A percentile compares a stretch with the other conserved stretches of the same genome.
phyloP scores from a whole-genome alignment of 2,888 invertebrate genomes.

The Odontocerum albicorne region DNA sequence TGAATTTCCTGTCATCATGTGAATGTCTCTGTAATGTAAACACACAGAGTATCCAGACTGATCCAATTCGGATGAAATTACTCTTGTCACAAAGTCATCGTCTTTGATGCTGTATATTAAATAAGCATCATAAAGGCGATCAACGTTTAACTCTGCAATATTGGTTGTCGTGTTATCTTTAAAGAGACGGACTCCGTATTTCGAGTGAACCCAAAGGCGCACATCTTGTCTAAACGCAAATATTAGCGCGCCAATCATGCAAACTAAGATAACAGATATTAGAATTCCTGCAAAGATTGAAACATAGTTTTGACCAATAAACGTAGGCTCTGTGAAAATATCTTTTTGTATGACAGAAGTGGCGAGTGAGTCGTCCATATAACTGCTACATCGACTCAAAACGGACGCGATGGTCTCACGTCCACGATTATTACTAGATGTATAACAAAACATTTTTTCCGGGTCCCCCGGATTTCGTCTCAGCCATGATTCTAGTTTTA shows the following conservation, averaged over 20 bases:
- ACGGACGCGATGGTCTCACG: conserved; percentile 59
- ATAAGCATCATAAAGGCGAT: conserved; percentile 83
- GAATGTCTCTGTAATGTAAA: conserved; percentile 55
- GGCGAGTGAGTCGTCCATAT: conserved; percentile 61
- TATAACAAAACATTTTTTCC: conserved; percentile 69
- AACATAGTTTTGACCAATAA: conserved; percentile 70
- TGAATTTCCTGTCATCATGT: conserved; percentile 53
- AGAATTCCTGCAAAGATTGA: conserved; percentile 73
- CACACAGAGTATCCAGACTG: conserved; percentile 51
- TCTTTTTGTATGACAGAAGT: conserved; percentile 53
- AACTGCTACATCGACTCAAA: conserved; percentile 63
- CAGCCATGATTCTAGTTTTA: conserved; percentile 69
- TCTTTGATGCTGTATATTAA: conserved; percentile 85
- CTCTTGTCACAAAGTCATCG: conserved; percentile 68
- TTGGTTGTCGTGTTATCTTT: conserved; percentile 71
- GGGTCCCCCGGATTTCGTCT: conserved; percentile 66
- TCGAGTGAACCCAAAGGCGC: conserved; percentile 76
- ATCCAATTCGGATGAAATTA: conserved; percentile 72
- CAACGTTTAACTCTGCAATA: conserved; percentile 67
- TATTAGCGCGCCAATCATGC: conserved; percentile 68
- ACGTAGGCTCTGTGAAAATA: conserved; percentile 61
- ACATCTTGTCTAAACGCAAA: conserved; percentile 78
- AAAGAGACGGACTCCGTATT: conserved; percentile 76
- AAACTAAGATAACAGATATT: conserved; percentile 68
- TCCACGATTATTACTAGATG: conserved; percentile 56